Conservation (phyloP, 2,113 vertebrate genomes). For the Scomber colias region DNA sequence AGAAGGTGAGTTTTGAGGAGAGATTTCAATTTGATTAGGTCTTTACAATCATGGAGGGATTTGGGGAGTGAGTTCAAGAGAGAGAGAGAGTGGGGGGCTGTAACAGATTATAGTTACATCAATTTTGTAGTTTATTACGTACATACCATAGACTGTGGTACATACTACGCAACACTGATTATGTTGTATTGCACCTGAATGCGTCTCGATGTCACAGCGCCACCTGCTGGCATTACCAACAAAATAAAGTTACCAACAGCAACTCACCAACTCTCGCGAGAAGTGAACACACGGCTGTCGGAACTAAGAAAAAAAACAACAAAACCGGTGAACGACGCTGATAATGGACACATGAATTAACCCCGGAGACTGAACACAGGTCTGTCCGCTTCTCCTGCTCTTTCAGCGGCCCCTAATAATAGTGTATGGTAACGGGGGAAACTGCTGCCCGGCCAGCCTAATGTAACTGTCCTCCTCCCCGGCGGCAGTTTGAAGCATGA, state of each 20-base stretch:
- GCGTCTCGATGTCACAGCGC: background rate
- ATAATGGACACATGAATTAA: background rate
- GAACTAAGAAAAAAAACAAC: background rate
- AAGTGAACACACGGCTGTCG: background rate
- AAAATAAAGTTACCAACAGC: background rate
- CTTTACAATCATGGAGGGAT: no score
- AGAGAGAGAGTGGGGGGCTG: no score
- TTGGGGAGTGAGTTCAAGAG: no score
- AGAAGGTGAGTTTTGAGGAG: no score
- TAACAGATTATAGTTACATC: no score
- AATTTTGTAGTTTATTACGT: no score
- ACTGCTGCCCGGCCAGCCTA: constrained; percentile 61
- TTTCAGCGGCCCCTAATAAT: background rate
- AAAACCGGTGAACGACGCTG: background rate
- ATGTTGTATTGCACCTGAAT: no score
- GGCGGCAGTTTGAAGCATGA: constrained; percentile 50
- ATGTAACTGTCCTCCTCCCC: constrained; percentile 30
- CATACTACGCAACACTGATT: no score
- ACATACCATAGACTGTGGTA: no score
- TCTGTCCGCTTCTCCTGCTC: constrained; percentile 42
- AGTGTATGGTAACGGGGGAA: background rate
- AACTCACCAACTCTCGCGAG: constrained; percentile 50
- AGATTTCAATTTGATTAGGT: no score
- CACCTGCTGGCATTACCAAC: background rate
- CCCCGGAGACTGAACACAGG: constrained; percentile 54